Evolutionary conservation across 1,140 invertebrate genomes (phyloP).

Genomic region (Ladona fulva): DNA sequence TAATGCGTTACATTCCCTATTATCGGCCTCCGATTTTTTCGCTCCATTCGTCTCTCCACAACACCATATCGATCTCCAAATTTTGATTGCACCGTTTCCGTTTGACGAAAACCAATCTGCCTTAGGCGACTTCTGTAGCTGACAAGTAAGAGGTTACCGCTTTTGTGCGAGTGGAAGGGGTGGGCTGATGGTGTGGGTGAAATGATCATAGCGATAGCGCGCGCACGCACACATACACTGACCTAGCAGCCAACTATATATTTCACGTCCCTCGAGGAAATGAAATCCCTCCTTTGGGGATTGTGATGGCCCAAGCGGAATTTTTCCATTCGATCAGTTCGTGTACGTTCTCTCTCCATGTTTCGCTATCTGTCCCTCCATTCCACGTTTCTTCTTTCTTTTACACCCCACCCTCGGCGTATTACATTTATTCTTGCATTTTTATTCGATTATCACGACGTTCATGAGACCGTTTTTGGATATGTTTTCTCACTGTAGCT

Average conservation of each 20-base stretch:
- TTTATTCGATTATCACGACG: no score
- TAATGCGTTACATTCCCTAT: no score
- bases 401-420: no score
- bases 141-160: not conserved
- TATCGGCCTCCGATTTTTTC: no score
- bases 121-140: not conserved
- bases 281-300: not conserved
- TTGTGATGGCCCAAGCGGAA: not conserved
- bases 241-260: not conserved
- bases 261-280: not conserved
- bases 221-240: not conserved
- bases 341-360: no score
- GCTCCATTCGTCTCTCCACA: no score
- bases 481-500: no score
- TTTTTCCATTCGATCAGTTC: not conserved
- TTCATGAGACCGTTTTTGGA: no score
- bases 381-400: no score
- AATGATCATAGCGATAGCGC: not conserved
- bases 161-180: not conserved
- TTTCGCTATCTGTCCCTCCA: no score
- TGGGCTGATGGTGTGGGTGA: not conserved
- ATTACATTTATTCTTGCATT: no score
- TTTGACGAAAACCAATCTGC: not conserved
- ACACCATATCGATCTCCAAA: not conserved
- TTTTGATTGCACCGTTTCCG: not conserved